Percentiles rank a stretch among this genome's conserved stretches.
phyloP scores from a whole-genome alignment of 2,888 invertebrate species.

The Sphaerophoria rueppellii region DNA sequence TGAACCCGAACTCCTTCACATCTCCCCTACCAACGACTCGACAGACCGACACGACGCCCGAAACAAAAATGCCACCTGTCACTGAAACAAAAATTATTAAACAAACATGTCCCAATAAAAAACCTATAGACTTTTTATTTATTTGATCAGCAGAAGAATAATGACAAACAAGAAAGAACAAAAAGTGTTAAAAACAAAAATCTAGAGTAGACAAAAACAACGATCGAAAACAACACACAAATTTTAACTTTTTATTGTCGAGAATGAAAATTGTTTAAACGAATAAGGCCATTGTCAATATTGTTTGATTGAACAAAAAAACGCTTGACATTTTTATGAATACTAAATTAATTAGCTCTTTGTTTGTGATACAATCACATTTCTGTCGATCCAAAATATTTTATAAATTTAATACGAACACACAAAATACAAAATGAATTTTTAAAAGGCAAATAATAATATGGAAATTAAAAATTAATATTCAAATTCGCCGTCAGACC shows the following conservation, averaged over 20 bases:
- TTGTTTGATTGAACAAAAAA: conserved; percentile 39
- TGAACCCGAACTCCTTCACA: background rate
- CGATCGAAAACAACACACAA: conserved; percentile 25
- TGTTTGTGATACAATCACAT: conserved; percentile 37
- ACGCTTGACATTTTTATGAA: conserved; percentile 63
- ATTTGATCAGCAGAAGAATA: conserved; percentile 7
- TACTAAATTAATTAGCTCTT: conserved; percentile 57
- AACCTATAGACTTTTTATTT: background rate
- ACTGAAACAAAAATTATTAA: background rate
- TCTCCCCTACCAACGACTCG: too few species aligned
- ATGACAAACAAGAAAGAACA: background rate
- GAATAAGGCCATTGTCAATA: conserved; percentile 53
- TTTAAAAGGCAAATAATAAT: conserved; percentile 32
- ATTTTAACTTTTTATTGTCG: conserved; percentile 27
- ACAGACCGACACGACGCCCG: too few species aligned
- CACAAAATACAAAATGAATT: conserved; percentile 11
- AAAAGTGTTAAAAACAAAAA: background rate
- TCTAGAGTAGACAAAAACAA: conserved; percentile 32
- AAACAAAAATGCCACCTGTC: conserved; percentile 31
- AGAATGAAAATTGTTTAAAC: conserved; percentile 59
- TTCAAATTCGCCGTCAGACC: background rate
- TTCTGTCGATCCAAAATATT: background rate
- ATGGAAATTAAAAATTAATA: conserved; percentile 27
- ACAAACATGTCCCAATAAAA: conserved; percentile 20
- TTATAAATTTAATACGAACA: background rate